Evolutionary conservation across 2,888 invertebrate species (phyloP), one percentile per base, ranked within the genome.

Genomic region (Drosophila fungiperda): DNA sequence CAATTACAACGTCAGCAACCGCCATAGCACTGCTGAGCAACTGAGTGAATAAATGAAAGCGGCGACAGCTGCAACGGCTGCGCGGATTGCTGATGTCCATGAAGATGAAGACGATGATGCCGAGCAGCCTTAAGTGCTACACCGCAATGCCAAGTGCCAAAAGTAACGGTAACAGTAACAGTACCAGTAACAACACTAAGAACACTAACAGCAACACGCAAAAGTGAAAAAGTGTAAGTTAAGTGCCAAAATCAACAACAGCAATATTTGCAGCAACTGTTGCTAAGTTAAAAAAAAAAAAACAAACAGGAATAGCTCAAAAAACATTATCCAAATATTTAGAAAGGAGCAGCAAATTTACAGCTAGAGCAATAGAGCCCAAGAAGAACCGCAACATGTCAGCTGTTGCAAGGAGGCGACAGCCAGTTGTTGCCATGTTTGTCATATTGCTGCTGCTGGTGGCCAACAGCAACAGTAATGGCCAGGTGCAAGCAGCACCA

Each of bases 81-180:
- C 75, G 67, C 63, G 68, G 63, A 71, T 53, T 71, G 70, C 58
- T 66, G 73, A 78, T 71, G 74, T 60, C 70, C 76, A 78, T 71
- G 79, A 71, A 57, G 66, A 67, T 53, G 73, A 71, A 59, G 76
- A 67, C 60, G 70, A 70, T 40, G 82, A 54, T 65, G 73, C 54
- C 67, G 77, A 76, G 72, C 77, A 80, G 74, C 74, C 65, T 59
- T 42, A 69, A 76, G 72, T 76, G 76, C 75, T 33, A 73, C 53
- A 83, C 53, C 53, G 73, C 79, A 78, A 78, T 72, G 70, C 68
- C 73, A 82, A 82, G 79, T 82, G 76, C 73, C 83, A 80, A 71
- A 58, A 67, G 58, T 53, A 65, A 54, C 52, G 77, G 80, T 80
- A 80, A 71, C 65, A 72, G 58, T 64, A 65, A 53, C 35, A 82